Evolutionary conservation across 2,797 vertebrate species (phyloP).

Genomic region (Setipinna tenuifilis): DNA sequence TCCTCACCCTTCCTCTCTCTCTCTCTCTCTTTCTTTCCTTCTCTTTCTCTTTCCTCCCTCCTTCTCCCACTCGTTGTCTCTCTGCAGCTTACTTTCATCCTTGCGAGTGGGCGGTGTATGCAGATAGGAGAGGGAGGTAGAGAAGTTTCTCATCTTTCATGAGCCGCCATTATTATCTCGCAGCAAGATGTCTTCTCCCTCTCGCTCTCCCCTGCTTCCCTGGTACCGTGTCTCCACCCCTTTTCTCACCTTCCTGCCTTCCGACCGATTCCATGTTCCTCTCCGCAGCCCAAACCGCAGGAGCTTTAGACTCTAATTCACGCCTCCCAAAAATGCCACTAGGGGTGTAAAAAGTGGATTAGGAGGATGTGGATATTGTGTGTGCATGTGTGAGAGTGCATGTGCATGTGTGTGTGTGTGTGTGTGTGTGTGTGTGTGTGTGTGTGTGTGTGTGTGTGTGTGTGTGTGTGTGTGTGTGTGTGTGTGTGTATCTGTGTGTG

Average conservation of each 20-base stretch:
- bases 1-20: not conserved
- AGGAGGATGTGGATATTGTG: not conserved
- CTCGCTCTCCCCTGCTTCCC: not conserved
- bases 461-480: no score
- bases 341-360: constrained; percentile 27
- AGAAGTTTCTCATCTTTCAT: not conserved
- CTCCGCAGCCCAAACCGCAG: constrained; percentile 44
- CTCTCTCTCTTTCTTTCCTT: not conserved
- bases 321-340: constrained; percentile 55
- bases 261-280: not conserved
- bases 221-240: not conserved
- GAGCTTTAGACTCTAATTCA: constrained; percentile 56
- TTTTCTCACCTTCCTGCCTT: not conserved
- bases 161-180: constrained; percentile 24
- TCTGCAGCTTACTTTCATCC: not conserved
- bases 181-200: not conserved
- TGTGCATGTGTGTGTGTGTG: not conserved
- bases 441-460: no score
- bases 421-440: no score
- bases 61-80: not conserved
- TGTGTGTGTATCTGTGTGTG: no score
- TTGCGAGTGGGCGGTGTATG: not conserved
- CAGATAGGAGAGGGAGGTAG: not conserved
- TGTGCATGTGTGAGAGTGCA: not conserved
- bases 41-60: not conserved